Evolutionary conservation across 2,888 invertebrate genomes (phyloP).

Genomic region (Leucophenga montana): DNA sequence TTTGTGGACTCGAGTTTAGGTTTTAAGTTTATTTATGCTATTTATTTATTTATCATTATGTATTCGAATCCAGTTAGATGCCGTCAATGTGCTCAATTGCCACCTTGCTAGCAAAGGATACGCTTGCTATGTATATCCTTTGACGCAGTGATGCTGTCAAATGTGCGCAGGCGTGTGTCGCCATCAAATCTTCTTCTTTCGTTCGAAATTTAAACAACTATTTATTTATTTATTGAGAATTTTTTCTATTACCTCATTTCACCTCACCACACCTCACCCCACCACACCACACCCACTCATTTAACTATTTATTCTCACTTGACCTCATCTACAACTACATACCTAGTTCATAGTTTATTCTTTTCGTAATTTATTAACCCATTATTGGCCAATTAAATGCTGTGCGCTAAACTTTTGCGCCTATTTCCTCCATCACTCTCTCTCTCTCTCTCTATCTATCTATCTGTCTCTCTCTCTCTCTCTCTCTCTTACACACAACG

Average conservation of each 20-base stretch:
- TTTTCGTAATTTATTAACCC: conserved; percentile 56
- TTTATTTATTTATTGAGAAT: conserved; percentile 41
- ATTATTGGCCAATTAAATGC: conserved; percentile 54
- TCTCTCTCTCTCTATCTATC: too few relatives aligned
- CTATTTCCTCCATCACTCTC: not conserved
- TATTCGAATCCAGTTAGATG: conserved; percentile 2
- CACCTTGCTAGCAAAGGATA: conserved; percentile 72
- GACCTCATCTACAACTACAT: conserved; percentile 17
- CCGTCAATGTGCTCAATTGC: conserved; percentile 63
- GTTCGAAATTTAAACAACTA: conserved; percentile 5
- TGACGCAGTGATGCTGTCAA: conserved; percentile 72
- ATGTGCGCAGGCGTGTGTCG: conserved; percentile 53
- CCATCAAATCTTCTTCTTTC: conserved; percentile 24
- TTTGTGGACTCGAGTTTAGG: not conserved
- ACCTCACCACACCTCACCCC: conserved; percentile 34
- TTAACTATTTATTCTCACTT: conserved; percentile 19
- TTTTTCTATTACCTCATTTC: conserved; percentile 16
- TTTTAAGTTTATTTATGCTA: conserved; percentile 45
- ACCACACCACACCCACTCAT: too few relatives aligned
- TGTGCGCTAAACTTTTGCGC: not conserved
- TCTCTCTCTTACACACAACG: too few relatives aligned
- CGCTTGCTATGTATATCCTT: conserved; percentile 52
- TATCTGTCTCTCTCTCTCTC: too few relatives aligned
- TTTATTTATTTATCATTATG: conserved; percentile 56
- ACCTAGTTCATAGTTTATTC: conserved; percentile 36